Conservation (phyloP, 2,888 invertebrate species). For the Agriopis leucophaearia region DNA sequence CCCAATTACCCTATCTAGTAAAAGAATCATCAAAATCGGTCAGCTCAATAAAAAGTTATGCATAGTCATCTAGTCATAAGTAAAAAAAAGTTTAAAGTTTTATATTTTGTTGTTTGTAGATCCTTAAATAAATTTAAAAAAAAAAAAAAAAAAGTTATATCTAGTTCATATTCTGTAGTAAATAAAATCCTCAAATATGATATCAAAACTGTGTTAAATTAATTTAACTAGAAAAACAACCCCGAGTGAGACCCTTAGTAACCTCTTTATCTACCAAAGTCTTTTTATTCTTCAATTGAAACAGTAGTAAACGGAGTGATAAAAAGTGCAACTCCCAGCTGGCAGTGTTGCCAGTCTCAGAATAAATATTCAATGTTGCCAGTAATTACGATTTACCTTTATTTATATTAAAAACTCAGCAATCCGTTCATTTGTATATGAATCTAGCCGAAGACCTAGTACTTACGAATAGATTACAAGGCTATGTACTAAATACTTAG, state of each 20-base stretch:
- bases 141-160: no score
- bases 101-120: no score
- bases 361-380: constrained; percentile 27
- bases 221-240: no score
- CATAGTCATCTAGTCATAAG: no score
- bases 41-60: no score
- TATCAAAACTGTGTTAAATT: no score
- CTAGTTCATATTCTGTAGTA: no score
- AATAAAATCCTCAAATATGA: no score
- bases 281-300: constrained; percentile 29
- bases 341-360: constrained; percentile 27
- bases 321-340: constrained; percentile 20
- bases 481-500: background rate
- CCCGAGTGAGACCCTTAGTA: constrained; percentile 15
- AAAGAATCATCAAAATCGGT: no score
- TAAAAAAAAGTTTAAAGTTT: no score
- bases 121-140: no score
- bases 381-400: constrained; percentile 35
- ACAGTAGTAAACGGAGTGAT: constrained; percentile 25
- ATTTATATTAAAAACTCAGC: constrained; percentile 31
- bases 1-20: no score
- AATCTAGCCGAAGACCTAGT: background rate
- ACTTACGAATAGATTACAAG: background rate
- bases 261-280: constrained; percentile 6
- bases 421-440: background rate